Conservation (phyloP, 2,113 vertebrate species). For the Peromyscus californicus region DNA sequence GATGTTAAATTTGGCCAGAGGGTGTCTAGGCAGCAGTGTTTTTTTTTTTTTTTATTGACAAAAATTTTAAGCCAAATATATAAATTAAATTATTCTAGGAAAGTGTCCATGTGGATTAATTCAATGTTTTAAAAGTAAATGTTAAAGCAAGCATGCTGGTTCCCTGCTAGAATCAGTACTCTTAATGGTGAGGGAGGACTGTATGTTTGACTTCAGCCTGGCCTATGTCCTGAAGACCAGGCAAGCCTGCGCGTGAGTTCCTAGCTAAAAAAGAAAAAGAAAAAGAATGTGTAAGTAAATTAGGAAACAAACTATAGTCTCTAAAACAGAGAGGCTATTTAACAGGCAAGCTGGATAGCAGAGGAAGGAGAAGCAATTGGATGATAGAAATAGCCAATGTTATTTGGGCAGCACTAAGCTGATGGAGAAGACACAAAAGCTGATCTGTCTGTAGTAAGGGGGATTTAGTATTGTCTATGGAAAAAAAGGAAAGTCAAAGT, state of each 20-base stretch:
- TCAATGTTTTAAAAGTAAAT: not conserved
- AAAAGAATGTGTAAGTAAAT: not conserved
- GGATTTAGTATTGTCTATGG: constrained; percentile 4
- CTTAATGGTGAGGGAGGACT: not conserved
- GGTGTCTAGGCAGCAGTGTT: not conserved
- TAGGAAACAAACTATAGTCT: not conserved
- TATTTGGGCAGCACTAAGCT: not conserved
- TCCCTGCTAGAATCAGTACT: not conserved
- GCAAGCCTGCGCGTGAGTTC: not conserved
- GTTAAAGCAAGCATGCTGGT: not conserved
- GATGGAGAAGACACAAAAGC: not conserved
- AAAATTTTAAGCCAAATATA: not conserved
- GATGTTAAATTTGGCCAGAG: not conserved
- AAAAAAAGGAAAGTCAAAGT: not conserved
- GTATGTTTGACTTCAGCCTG: not conserved
- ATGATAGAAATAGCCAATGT: constrained; percentile 9
- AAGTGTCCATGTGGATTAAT: not conserved
- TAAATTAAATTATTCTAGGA: not conserved
- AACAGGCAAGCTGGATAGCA: too few species aligned
- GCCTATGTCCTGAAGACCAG: too few species aligned
- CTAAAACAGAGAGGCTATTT: not conserved
- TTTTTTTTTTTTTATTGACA: not conserved
- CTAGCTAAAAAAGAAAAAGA: not conserved
- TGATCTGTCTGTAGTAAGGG: not conserved
- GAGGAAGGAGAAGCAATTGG: not conserved